Evolutionary conservation across 2,888 invertebrate species (phyloP).

Genomic region (Abrostola tripartita): DNA sequence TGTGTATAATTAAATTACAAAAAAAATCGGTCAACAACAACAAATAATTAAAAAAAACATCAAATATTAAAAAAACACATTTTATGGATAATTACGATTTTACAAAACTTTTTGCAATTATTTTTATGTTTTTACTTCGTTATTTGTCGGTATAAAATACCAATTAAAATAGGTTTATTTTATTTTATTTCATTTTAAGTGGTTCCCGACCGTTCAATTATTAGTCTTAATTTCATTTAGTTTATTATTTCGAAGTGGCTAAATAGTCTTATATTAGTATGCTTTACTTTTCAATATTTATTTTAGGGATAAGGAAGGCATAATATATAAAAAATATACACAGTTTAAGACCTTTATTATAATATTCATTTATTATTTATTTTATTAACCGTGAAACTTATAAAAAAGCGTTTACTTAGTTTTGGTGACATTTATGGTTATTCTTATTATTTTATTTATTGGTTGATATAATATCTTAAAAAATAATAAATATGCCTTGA

Average conservation of each 20-base stretch:
- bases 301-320: constrained; percentile 31
- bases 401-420: background rate
- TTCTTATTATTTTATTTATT: background rate
- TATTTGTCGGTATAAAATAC: constrained; percentile 29
- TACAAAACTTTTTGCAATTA: too few relatives aligned
- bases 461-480: too few relatives aligned
- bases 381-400: background rate
- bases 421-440: background rate
- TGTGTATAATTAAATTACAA: background rate
- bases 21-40: background rate
- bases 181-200: constrained; percentile 39
- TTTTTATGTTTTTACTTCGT: constrained; percentile 7
- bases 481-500: background rate
- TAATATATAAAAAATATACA: background rate
- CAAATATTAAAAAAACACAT: background rate
- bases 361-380: constrained; percentile 12
- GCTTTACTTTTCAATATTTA: constrained; percentile 34
- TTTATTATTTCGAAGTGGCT: constrained; percentile 58
- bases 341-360: constrained; percentile 1
- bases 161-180: constrained; percentile 34
- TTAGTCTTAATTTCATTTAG: constrained; percentile 70
- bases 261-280: constrained; percentile 57
- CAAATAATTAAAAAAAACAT: background rate
- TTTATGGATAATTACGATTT: background rate
- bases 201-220: constrained; percentile 85